Percentiles rank a stretch among this genome's conserved stretches.
Conservation (phyloP, 92 coral and sea anemone species). For the Pocillopora meandrina region DNA sequence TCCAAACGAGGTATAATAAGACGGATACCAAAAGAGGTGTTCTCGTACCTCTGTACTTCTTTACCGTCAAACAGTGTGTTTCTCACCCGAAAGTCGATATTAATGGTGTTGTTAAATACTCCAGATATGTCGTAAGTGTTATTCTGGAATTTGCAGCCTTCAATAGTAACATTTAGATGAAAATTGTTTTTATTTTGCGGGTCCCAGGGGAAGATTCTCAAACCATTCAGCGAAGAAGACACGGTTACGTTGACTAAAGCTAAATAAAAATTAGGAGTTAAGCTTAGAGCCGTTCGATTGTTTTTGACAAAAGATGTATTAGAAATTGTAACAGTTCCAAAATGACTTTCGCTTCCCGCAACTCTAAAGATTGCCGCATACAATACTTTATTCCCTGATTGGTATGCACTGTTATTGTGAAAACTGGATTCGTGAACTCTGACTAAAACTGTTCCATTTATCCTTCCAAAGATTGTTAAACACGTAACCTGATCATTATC, state of each 20-base stretch:
- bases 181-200: not conserved
- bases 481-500: not conserved
- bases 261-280: conserved; percentile 8
- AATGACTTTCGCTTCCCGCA: not conserved
- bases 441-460: not conserved
- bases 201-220: not conserved
- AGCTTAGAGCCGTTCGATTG: not conserved
- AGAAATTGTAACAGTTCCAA: not conserved
- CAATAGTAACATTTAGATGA: not conserved
- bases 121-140: not conserved
- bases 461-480: not conserved
- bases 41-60: not conserved
- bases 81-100: not conserved
- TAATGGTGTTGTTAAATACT: not conserved
- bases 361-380: not conserved
- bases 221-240: not conserved
- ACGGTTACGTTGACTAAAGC: not conserved
- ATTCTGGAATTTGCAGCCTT: conserved; percentile 9
- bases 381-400: not conserved
- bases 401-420: conserved; percentile 5
- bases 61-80: conserved; percentile 15
- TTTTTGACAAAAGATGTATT: conserved; percentile 19
- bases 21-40: conserved; percentile 9
- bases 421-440: conserved; percentile 4
- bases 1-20: not conserved